These are phyloP conservation scores for Acromyrmex charruanus DNA, from an alignment of 1,140 invertebrate species.

Conservation along the genomic window DNA sequence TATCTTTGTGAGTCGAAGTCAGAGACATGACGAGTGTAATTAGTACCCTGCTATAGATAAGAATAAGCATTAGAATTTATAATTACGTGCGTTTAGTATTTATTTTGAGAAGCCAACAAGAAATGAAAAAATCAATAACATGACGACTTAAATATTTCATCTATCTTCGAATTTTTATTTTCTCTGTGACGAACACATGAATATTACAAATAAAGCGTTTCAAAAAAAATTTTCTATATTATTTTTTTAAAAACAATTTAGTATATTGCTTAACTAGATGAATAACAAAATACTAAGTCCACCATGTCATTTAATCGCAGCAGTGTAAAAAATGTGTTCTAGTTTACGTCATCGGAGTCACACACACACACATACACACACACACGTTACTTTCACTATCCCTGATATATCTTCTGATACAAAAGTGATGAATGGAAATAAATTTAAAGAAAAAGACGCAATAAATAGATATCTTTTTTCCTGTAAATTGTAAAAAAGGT, in stretches of 20 bases:
- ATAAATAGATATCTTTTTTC: background rate
- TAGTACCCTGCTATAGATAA: background rate
- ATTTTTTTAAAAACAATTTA: slow-evolving; percentile 10
- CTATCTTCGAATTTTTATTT: background rate
- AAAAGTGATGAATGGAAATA: slow-evolving; percentile 12
- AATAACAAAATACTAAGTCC: slow-evolving; percentile 26
- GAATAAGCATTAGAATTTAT: background rate
- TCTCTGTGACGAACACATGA: background rate
- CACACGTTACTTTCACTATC: slow-evolving; percentile 40
- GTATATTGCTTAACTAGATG: background rate
- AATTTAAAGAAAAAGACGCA: background rate
- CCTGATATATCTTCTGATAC: background rate
- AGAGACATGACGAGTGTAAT: slow-evolving; percentile 42
- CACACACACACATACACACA: too few relatives aligned
- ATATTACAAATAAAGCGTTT: background rate
- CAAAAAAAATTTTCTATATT: slow-evolving; percentile 11
- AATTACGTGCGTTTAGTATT: background rate
- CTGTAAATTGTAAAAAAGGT: background rate
- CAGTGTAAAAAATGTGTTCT: slow-evolving; percentile 6
- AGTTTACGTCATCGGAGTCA: slow-evolving; percentile 37
- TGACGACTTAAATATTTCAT: background rate
- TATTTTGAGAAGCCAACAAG: background rate
- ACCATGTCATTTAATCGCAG: background rate
- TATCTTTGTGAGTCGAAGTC: slow-evolving; percentile 4
- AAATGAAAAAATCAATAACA: slow-evolving; percentile 29